Conservation (phyloP, 2,113 vertebrate genomes). For the Gambusia affinis region DNA sequence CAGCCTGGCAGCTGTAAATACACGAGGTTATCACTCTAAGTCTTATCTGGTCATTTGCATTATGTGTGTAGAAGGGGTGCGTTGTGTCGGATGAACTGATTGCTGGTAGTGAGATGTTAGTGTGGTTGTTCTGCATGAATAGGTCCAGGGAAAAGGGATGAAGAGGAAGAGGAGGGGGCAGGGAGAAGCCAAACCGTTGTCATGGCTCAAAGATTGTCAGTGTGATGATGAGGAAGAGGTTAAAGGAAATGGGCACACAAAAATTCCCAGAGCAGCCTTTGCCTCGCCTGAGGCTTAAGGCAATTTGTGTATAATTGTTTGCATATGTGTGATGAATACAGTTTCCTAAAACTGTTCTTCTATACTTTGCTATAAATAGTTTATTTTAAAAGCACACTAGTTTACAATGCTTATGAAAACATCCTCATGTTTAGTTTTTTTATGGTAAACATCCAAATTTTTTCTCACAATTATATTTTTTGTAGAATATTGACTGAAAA, state of each 20-base stretch:
- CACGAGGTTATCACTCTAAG: conserved; percentile 56
- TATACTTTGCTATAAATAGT: conserved; percentile 17
- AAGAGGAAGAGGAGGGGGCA: conserved; percentile 8
- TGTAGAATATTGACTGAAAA: conserved; percentile 17
- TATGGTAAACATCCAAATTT: conserved; percentile 1
- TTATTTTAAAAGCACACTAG: conserved; percentile 17
- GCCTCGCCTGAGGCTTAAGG: conserved; percentile 38
- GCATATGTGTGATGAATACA: background rate
- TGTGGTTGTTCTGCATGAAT: conserved; percentile 57
- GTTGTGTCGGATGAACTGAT: conserved; percentile 59
- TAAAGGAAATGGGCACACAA: conserved; percentile 47
- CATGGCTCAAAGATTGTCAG: conserved; percentile 67
- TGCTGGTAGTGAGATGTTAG: conserved; percentile 56
- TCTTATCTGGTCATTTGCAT: conserved; percentile 71
- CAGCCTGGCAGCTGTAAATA: background rate
- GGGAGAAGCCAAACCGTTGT: conserved; percentile 58
- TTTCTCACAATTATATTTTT: conserved; percentile 2
- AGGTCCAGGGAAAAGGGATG: conserved; percentile 28
- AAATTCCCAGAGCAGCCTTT: conserved; percentile 51
- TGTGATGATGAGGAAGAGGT: conserved; percentile 47
- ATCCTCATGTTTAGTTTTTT: background rate
- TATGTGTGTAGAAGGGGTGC: conserved; percentile 43
- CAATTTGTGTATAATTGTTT: conserved; percentile 1
- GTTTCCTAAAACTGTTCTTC: conserved; percentile 25
- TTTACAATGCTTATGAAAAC: conserved; percentile 9